phyloP scores from a whole-genome alignment of 2,797 vertebrate genomes.

The Odontamblyopus rebecca region DNA sequence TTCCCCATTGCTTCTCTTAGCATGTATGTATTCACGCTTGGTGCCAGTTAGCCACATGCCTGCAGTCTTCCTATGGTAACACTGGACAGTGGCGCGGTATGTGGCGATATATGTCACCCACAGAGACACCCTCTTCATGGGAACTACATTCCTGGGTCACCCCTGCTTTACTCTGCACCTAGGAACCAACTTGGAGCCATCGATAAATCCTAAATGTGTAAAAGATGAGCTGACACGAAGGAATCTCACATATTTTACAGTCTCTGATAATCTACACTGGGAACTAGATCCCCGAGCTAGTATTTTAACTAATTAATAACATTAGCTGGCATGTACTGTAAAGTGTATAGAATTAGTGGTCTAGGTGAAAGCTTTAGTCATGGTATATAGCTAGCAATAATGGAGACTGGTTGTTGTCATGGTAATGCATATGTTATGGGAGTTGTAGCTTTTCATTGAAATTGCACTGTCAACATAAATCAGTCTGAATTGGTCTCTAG shows the following conservation, averaged over 20 bases:
- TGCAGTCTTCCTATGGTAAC: conserved; percentile 39
- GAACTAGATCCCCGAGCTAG: background rate
- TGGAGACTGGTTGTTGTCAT: background rate
- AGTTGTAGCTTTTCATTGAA: too few relatives aligned
- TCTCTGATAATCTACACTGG: conserved; percentile 15
- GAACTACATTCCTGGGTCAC: conserved; percentile 12
- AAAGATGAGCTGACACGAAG: conserved; percentile 21
- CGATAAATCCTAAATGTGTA: conserved; percentile 46
- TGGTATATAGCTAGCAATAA: background rate
- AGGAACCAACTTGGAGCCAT: conserved; percentile 31
- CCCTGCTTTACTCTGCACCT: conserved; percentile 35
- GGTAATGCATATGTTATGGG: too few relatives aligned
- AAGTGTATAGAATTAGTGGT: conserved; percentile 19
- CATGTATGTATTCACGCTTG: background rate
- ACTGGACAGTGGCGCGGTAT: conserved; percentile 23
- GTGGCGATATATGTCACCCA: conserved; percentile 35
- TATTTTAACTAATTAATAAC: background rate
- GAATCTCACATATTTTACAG: conserved; percentile 25
- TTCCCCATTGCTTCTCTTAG: background rate
- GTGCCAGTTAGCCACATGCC: conserved; percentile 18
- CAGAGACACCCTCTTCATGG: conserved; percentile 17
- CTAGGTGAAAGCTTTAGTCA: background rate
- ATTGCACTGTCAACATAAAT: too few relatives aligned
- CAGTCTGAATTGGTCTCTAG: too few relatives aligned
- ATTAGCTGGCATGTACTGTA: background rate